Conservation (phyloP, 2,797 vertebrate species). For the Helostoma temminkii region DNA sequence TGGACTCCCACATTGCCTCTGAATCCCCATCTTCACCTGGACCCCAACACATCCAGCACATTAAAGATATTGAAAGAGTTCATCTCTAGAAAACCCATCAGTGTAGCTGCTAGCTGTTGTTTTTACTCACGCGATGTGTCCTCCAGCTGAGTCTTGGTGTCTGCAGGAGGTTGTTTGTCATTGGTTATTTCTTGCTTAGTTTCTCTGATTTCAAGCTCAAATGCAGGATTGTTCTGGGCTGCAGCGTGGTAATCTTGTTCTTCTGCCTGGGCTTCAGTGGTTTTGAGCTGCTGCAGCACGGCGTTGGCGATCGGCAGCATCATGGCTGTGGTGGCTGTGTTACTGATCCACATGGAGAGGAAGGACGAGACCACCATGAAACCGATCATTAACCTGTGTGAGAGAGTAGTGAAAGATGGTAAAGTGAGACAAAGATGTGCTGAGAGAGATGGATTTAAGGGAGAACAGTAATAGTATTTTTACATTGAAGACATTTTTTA, state of each 20-base stretch:
- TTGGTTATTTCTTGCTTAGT: constrained; percentile 21
- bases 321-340: constrained; percentile 96
- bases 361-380: constrained; percentile 94
- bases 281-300: constrained; percentile 88
- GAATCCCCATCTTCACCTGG: constrained; percentile 46
- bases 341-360: constrained; percentile 99
- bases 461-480: background rate
- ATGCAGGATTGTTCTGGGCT: constrained; percentile 60
- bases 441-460: no score
- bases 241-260: constrained; percentile 48
- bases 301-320: constrained; percentile 94
- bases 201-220: constrained; percentile 64
- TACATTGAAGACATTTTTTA: no score
- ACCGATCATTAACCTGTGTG: constrained; percentile 90
- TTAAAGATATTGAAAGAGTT: background rate
- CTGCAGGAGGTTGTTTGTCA: constrained; percentile 33
- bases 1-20: constrained; percentile 27
- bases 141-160: constrained; percentile 16
- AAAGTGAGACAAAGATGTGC: no score
- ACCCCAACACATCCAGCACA: background rate
- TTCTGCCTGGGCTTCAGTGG: constrained; percentile 73
- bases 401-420: background rate
- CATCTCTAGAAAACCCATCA: background rate
- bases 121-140: constrained; percentile 50
- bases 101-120: background rate